Conservation (phyloP, 2,888 invertebrate genomes). For the Andrena fulva region DNA sequence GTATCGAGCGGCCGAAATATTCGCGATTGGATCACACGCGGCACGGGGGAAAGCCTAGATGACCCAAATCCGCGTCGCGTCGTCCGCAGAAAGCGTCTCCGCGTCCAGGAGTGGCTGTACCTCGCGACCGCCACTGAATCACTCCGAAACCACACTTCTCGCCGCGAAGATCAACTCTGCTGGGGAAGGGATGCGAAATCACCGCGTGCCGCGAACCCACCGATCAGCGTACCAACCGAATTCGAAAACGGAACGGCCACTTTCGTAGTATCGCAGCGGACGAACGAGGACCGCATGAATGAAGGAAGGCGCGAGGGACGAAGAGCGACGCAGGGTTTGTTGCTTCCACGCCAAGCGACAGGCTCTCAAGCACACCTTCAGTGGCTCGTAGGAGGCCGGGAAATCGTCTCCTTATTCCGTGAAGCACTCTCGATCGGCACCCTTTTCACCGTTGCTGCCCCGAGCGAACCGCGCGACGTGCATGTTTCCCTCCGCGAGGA, state of each 20-base stretch:
- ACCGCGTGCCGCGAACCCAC: no score
- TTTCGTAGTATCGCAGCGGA: no score
- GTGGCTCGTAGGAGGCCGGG: neutral
- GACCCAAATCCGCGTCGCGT: constrained; percentile 55
- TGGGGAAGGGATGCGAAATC: no score
- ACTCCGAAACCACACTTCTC: neutral
- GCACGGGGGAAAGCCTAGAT: constrained; percentile 22
- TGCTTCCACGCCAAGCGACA: neutral
- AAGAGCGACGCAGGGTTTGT: neutral
- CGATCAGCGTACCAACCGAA: neutral
- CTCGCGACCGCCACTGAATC: neutral
- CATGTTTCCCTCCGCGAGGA: constrained; percentile 8
- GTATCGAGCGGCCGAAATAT: constrained; percentile 27
- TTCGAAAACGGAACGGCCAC: no score
- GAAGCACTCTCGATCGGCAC: constrained; percentile 19
- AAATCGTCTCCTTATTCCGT: neutral
- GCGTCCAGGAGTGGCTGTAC: constrained; percentile 4
- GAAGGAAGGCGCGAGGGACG: neutral
- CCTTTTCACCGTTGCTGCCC: neutral
- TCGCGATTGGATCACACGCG: constrained; percentile 28
- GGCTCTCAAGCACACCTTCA: constrained; percentile 9
- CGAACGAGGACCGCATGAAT: neutral
- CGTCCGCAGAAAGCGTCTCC: constrained; percentile 11
- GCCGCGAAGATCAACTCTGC: neutral
- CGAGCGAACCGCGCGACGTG: constrained; percentile 10